Evolutionary conservation across 2,888 invertebrate genomes (phyloP).

Genomic region (Aproaerema taeniolella): DNA sequence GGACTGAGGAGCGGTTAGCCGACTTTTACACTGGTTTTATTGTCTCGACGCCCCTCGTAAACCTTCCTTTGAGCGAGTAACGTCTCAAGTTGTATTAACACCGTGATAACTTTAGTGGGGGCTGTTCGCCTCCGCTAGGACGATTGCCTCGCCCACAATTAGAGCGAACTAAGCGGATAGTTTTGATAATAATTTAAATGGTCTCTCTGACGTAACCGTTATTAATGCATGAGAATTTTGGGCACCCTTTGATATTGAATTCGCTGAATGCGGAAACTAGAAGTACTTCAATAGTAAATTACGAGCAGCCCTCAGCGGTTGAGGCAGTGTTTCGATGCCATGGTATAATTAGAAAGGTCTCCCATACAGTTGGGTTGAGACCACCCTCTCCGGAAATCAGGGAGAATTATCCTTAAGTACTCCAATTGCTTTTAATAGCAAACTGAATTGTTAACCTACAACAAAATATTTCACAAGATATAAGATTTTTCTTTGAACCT

Average conservation of each 20-base stretch:
- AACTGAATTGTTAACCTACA: no score
- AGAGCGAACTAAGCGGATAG: slow-evolving; percentile 50
- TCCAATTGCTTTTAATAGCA: no score
- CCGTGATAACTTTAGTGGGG: slow-evolving; percentile 59
- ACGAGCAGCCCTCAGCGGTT: slow-evolving; percentile 41
- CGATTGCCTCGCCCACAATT: slow-evolving; percentile 51
- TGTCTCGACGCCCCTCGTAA: slow-evolving; percentile 60
- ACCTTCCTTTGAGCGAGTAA: slow-evolving; percentile 62
- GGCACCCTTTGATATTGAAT: slow-evolving; percentile 62
- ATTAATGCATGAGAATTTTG: slow-evolving; percentile 49
- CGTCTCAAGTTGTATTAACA: slow-evolving; percentile 67
- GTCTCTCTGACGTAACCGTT: slow-evolving; percentile 46
- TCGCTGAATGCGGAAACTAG: slow-evolving; percentile 49
- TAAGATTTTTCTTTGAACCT: no score
- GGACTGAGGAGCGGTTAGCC: slow-evolving; percentile 57
- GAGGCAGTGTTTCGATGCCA: slow-evolving; percentile 53
- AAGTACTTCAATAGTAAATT: slow-evolving; percentile 45
- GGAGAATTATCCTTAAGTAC: slow-evolving; percentile 29
- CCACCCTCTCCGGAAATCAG: slow-evolving; percentile 15
- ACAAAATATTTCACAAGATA: no score
- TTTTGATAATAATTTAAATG: slow-evolving; percentile 67
- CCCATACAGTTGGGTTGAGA: slow-evolving; percentile 30
- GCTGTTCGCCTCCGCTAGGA: slow-evolving; percentile 31
- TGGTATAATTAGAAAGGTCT: slow-evolving; percentile 48
- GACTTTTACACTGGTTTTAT: slow-evolving; percentile 73